Evolutionary conservation across 2,113 vertebrate genomes (phyloP), one percentile per base, ranked within the genome.

Genomic region (Pollachius pollachius): DNA sequence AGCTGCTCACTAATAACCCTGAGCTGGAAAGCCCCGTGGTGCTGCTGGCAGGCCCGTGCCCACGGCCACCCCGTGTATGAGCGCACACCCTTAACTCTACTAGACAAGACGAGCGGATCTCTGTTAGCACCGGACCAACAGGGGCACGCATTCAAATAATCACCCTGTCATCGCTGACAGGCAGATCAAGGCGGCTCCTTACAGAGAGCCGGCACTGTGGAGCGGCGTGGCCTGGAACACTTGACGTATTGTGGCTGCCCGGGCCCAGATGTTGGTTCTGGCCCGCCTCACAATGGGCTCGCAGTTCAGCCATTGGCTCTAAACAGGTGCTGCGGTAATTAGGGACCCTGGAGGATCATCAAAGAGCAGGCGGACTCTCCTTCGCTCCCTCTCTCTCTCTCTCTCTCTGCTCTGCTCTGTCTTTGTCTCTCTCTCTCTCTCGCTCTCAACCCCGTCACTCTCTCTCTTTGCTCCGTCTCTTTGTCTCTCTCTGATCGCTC

Each of bases 311-410:
- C 80, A 84, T 82, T 75, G 80, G 74, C 77, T 85, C 71, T 74
- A 77, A 81, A 79, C 86, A 85, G 84, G 89, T 88, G 89, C 83
- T 37, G 64, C 75, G 78, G 75, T 87, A 89, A 90, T 81, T 79
- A 85, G 78, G 76, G 78, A 54, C 74, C 75, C 81, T 84, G 82
- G 80, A 86, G 52, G 73, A 23, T 68, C 70, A 85, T 84, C 84
- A 86, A 87, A 90, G 76, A 67, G 73, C 70, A 56, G 11, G 17
- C 13, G 37, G 37, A 15, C 54, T 56, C 54, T 56, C 54, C 4
- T 5, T 56, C 54, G 3, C 15, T 15, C 27, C 13, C 6, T 61
- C 57, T 18, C 17, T 21, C 9, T 41, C 56, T 19, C 57, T 58
- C 71, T 64, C 25, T 0, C 68, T 48, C 73, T 67, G 62, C 16